Base-by-base conservation (phyloP, 2,113 vertebrate genomes). In the Vimba vimba region DNA sequence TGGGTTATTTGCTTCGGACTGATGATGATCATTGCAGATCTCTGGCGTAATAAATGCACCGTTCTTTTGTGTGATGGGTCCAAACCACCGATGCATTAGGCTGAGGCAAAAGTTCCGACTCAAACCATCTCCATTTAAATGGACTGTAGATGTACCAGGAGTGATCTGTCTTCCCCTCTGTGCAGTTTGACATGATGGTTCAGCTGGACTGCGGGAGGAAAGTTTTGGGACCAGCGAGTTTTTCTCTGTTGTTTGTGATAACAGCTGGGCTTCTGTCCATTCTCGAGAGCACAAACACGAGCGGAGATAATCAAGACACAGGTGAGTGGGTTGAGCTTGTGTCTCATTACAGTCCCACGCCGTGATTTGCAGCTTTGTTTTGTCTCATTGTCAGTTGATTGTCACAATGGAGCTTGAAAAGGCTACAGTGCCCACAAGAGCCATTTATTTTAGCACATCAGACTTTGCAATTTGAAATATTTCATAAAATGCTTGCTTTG, bases 131-230 rank as follows among this genome's bases (percentile, higher is more conserved):
- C 23, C 0, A 55, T 91, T 50, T 92, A 84, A 92, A 87, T 66
- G 89, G 88, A 85, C 88, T 88, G 23, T 78, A 83, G 83, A 84
- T 82, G 52, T 74, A 33, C 30, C 84, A 79, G 43, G 64, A 66
- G 74, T 89, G 83, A 82, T 89, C 89, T 86, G 82, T 79, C 60
- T 84, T 57, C 78, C 62, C 15, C 19, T 73, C 71, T 33, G 75
- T 77, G 45, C 75, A 87, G 87, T 92, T 87, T 89, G 92, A 91
- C 90, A 94, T 91, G 81, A 94, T 94, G 93, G 85, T 74, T 88
- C 86, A 86, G 86, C 86, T 75, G 77, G 76, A 88, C 79, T 69
- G 85, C 87, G 85, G 90, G 86, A 75, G 88, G 60, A 79, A 78
- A 84, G 83, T 88, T 33, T 81, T 45, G 30, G 91, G 91, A 87